phyloP scores from a whole-genome alignment of 2,797 vertebrate species.

The Tinamus major region DNA sequence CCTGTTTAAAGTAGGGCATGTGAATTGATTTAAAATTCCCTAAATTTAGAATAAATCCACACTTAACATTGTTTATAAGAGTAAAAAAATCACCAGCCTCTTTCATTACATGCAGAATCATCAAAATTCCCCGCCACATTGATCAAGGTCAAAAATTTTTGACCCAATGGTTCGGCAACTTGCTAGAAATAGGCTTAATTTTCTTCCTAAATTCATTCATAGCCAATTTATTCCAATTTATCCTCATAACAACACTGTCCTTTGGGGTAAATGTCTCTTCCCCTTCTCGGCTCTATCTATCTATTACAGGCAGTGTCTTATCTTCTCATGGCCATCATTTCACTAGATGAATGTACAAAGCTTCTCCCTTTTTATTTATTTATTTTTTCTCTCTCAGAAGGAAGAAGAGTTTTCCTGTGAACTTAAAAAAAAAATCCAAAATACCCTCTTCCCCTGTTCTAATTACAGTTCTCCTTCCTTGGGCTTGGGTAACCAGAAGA shows the following conservation, averaged over 20 bases:
- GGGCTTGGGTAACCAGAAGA: neutral
- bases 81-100: neutral
- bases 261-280: neutral
- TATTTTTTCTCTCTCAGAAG: neutral
- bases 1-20: neutral
- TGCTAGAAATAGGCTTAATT: constrained; percentile 18
- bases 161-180: neutral
- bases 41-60: neutral
- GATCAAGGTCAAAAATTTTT: constrained; percentile 27
- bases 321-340: neutral
- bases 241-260: neutral
- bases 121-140: neutral
- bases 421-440: neutral
- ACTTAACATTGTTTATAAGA: neutral
- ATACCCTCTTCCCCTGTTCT: neutral
- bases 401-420: neutral
- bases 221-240: constrained; percentile 25
- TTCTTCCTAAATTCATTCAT: constrained; percentile 34
- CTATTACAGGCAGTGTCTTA: neutral
- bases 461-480: neutral
- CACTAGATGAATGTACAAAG: neutral
- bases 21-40: neutral
- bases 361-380: neutral
- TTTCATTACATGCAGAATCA: neutral
- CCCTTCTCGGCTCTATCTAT: neutral